Base-by-base conservation (phyloP, 2,888 invertebrate genomes). In the Xanthostigma xanthostigma region DNA sequence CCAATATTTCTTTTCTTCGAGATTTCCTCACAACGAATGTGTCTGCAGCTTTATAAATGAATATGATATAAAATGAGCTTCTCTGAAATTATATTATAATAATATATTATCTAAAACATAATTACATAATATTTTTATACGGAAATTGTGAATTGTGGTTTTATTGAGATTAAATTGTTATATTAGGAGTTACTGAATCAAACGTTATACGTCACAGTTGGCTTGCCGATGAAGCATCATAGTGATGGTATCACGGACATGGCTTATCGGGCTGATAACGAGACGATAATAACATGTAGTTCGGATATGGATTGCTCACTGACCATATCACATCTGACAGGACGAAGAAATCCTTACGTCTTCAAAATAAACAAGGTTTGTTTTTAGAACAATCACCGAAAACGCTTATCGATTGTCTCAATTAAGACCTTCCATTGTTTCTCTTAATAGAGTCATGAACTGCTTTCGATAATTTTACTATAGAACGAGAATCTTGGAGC, bases 351-450 rank as follows among this genome's bases (percentile, higher is more conserved):
- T 17, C 71, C 74, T 41, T 75, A 74, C 51, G 62, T 73, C 14
- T 76, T 75, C 54, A 73, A 68, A 56, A 70, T 78, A 44, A 64
- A 67, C 17, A 68, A 73, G 62, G 79, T 77, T 60, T 56, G 63
- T 53, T n/a, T n/a, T 27, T 27, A 27, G 27, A 27, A 27, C 27
- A 27, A 27, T 27, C 27, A 27, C 6, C 5, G 6, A 27, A 27
- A 27, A 6, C 27, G 27, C 6, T 6, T 27, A 6, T 27, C 27
- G 27, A 27, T 27, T 27, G 27, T 27, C 27, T 27, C 5, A 27
- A 27, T 6, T 27, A 27, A 27, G 27, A 17, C 17, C 17, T 17
- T 17, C 17, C 17, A 17, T 17, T 17, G 17, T 17, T 17, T 17
- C 4, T 17, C 17, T 17, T 17, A 17, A 17, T 4, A 3, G 4